Base-by-base conservation (phyloP, 1,140 invertebrate genomes). In the Drosophila pseudoananassae region DNA sequence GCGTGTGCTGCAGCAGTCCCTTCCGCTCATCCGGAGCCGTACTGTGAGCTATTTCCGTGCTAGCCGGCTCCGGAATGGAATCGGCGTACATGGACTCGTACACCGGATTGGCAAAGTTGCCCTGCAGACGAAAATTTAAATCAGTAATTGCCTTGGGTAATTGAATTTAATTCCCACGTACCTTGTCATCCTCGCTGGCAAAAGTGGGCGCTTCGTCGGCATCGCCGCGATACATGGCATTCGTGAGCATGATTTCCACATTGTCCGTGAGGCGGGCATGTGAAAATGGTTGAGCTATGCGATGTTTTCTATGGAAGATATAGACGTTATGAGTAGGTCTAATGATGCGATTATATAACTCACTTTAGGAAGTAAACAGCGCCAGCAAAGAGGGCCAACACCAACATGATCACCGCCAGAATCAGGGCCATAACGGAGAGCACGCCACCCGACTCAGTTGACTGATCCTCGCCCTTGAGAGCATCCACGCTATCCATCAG, bases 81-180 rank as follows among this genome's bases (percentile, higher is more conserved):
- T 92, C 92, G n/a, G 93, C 93, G 90, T 96, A 96, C 92, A 96
- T 94, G 9, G 95, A 95, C 68, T 97, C 96, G 92, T 97, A 97
- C 23, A 97, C 95, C 4, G 96, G 96, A 92, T 97, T 97, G 23
- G 95, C 95, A 93, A 97, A 97, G 92, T 97, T 96, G 36, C 93
- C 94, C 81, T 92, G 43, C 4, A 69, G 75, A 45, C 14, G 23
- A 25, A 6, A 7, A 51, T 20, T 40, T 15, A 7, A 57, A 29
- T 43, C 29, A 54, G 33, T 38, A 10, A 31, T 27, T 23, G 6
- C 9, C 7, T 43, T 17, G 40, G 14, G n/a, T 43, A 43, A 17
- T 43, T 15, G n/a, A 17, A 15, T 17, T 7, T 6, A 43, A 5
- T 7, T 43, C 40, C n/a, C 14, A 2, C n/a, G 14, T 17, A 95